Evolutionary conservation across 1,140 invertebrate species (phyloP).

Genomic region (Caerostris darwini): DNA sequence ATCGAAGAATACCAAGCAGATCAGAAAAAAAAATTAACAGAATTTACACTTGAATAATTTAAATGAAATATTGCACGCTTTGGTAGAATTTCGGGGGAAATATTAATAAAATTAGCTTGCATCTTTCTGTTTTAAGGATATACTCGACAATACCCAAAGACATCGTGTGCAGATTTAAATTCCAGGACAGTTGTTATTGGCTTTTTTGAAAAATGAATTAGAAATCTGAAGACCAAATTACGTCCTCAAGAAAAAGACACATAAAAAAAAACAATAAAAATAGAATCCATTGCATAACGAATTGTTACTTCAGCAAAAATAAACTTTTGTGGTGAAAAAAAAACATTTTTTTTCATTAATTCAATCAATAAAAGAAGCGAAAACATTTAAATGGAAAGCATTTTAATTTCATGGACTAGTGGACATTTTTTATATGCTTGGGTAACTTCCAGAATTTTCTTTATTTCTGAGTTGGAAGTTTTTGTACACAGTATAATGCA

Average conservation of each 20-base stretch:
- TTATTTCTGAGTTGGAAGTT: not conserved
- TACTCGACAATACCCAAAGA: not conserved
- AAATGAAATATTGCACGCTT: too few relatives aligned
- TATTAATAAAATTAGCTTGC: too few relatives aligned
- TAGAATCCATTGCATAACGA: slow-evolving; percentile 6
- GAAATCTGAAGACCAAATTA: too few relatives aligned
- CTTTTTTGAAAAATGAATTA: not conserved
- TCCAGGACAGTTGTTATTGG: slow-evolving; percentile 19
- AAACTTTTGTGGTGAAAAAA: not conserved
- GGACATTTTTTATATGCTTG: slow-evolving; percentile 40
- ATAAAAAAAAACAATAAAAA: not conserved
- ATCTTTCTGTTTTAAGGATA: too few relatives aligned
- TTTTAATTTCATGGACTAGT: slow-evolving; percentile 58
- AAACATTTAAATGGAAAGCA: slow-evolving; percentile 56
- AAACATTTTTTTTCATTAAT: not conserved
- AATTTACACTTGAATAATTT: too few relatives aligned
- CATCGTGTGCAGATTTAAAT: not conserved
- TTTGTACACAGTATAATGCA: not conserved
- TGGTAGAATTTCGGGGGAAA: too few relatives aligned
- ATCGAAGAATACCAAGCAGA: too few relatives aligned
- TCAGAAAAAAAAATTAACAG: too few relatives aligned
- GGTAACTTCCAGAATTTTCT: not conserved
- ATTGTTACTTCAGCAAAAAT: slow-evolving; percentile 8
- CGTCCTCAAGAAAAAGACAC: not conserved
- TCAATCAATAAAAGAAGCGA: slow-evolving; percentile 24